Evolutionary conservation across 2,888 invertebrate genomes (phyloP).

Genomic region (Chrysolina haemoptera): DNA sequence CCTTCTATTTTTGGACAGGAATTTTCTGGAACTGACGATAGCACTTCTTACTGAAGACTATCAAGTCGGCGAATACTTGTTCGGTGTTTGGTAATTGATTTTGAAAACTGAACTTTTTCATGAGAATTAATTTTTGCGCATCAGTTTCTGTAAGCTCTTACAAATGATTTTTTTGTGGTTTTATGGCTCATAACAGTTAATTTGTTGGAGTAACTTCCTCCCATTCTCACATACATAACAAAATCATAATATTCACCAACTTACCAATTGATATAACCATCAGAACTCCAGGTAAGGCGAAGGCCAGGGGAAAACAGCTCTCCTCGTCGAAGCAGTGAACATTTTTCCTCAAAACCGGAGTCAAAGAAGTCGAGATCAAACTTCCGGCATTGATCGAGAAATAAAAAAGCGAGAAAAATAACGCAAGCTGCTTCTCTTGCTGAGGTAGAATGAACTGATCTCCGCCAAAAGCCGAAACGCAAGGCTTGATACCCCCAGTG

Average conservation of each 20-base stretch:
- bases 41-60: too few relatives aligned
- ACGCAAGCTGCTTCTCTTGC: slow-evolving; percentile 83
- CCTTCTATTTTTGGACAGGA: too few relatives aligned
- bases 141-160: too few relatives aligned
- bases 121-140: too few relatives aligned
- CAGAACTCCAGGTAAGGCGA: slow-evolving; percentile 89
- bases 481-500: slow-evolving; percentile 96
- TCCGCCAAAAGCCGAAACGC: slow-evolving; percentile 95
- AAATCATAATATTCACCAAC: slow-evolving; percentile 48
- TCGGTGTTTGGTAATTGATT: too few relatives aligned
- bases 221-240: too few relatives aligned
- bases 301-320: slow-evolving; percentile 88
- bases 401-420: slow-evolving; percentile 95
- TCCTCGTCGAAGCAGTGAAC: slow-evolving; percentile 83
- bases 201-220: too few relatives aligned
- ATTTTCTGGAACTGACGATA: too few relatives aligned
- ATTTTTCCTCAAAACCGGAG: slow-evolving; percentile 88
- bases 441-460: slow-evolving; percentile 91
- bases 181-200: too few relatives aligned
- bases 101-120: too few relatives aligned
- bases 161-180: too few relatives aligned
- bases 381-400: slow-evolving; percentile 95
- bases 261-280: slow-evolving; percentile 88
- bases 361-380: slow-evolving; percentile 88
- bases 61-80: too few relatives aligned